A percentile compares a stretch with the other conserved stretches of the same genome.
These are phyloP conservation scores for Meloidogyne chitwoodi DNA, from an alignment of 1,140 invertebrate genomes.

Conservation along the genomic window DNA sequence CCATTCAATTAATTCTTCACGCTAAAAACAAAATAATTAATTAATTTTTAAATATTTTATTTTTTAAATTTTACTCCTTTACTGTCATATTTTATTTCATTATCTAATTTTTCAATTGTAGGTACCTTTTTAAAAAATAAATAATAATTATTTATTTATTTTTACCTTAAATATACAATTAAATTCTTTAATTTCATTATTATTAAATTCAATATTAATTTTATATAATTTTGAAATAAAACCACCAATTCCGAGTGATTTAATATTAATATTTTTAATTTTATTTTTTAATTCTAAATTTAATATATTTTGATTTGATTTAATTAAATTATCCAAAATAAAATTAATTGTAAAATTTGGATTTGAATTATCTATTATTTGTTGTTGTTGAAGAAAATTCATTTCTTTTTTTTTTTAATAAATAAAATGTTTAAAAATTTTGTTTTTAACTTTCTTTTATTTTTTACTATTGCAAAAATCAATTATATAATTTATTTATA, in stretches of 20 bases:
- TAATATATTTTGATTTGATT: neutral
- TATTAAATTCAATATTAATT: neutral
- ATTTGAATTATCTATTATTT: neutral
- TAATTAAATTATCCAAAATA: neutral
- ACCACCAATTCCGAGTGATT: neutral
- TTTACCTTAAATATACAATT: neutral
- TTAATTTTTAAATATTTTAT: neutral
- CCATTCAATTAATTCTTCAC: neutral
- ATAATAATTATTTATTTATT: neutral
- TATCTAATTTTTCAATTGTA: neutral
- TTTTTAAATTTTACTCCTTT: neutral
- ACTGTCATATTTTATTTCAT: neutral
- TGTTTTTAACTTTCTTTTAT: no score
- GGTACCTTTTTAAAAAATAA: neutral
- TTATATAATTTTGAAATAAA: constrained; percentile 4
- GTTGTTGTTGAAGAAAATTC: neutral
- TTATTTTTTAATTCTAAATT: neutral
- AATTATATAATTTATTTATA: no score
- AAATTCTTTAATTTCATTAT: neutral
- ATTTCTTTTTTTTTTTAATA: neutral
- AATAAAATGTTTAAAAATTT: neutral
- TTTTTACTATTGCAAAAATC: no score
- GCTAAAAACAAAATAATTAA: neutral
- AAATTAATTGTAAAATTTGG: neutral
- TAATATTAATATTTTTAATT: neutral